These are phyloP conservation scores for Scaptomyza graminum DNA, from an alignment of 1,140 invertebrate species.

Conservation along the genomic window DNA sequence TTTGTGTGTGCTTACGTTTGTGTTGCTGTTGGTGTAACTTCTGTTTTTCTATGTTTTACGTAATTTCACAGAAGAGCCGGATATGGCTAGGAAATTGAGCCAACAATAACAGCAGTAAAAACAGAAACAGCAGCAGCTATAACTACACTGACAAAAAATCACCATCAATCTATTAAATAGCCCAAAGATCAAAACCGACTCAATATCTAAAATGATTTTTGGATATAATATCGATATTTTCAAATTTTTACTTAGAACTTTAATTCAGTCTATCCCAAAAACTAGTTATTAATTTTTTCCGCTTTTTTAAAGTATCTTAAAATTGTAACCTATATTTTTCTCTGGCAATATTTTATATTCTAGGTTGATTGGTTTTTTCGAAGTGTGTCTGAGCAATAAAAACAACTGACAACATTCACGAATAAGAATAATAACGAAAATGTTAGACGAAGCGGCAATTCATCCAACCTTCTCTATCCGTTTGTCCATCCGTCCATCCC, in stretches of 20 bases:
- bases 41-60: slow-evolving; percentile 82
- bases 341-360: too few species aligned
- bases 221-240: too few species aligned
- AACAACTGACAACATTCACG: slow-evolving; percentile 53
- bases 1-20: slow-evolving; percentile 2
- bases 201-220: too few species aligned
- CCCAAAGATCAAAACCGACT: slow-evolving; percentile 10
- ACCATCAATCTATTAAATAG: slow-evolving; percentile 6
- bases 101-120: slow-evolving; percentile 72
- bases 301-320: too few species aligned
- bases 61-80: slow-evolving; percentile 73
- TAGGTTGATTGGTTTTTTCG: too few species aligned
- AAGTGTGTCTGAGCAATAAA: slow-evolving; percentile 7
- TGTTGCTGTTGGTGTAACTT: slow-evolving; percentile 51
- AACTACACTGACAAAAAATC: slow-evolving; percentile 18
- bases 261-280: too few species aligned
- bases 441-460: slow-evolving; percentile 64
- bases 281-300: too few species aligned
- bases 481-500: background rate
- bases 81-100: slow-evolving; percentile 82
- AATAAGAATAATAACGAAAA: slow-evolving; percentile 82
- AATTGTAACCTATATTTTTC: too few species aligned
- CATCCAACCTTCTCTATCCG: slow-evolving; percentile 12
- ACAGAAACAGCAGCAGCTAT: slow-evolving; percentile 30
- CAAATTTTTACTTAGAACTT: too few species aligned